Percentiles rank a stretch among this genome's conserved stretches.
Evolutionary conservation across 1,140 invertebrate species (phyloP).

Genomic region (Sitodiplosis mosellana): DNA sequence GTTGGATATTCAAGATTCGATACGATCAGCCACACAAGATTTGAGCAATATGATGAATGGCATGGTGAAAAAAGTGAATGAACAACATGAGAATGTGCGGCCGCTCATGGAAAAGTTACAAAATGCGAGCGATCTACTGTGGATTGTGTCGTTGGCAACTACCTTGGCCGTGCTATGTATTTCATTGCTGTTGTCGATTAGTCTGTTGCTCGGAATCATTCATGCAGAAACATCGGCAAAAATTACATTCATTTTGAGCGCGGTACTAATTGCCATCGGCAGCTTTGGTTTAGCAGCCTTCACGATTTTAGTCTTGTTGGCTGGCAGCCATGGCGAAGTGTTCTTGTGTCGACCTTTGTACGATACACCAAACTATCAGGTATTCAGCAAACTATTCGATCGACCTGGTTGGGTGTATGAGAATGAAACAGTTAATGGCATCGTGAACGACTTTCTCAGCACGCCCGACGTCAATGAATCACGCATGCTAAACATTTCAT

Average conservation of each 20-base stretch:
- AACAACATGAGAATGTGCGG: not conserved
- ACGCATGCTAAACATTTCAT: slow-evolving; percentile 16
- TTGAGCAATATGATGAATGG: not conserved
- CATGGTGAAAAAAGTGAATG: not conserved
- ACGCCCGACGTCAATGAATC: slow-evolving; percentile 12
- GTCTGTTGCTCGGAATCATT: slow-evolving; percentile 28
- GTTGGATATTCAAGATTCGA: not conserved
- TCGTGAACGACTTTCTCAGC: slow-evolving; percentile 34
- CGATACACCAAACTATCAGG: slow-evolving; percentile 33
- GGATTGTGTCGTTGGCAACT: not conserved
- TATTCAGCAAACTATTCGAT: slow-evolving; percentile 37
- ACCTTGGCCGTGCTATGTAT: not conserved
- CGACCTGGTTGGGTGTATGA: slow-evolving; percentile 33
- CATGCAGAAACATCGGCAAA: slow-evolving; percentile 31
- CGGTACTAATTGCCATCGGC: slow-evolving; percentile 21
- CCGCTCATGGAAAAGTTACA: not conserved
- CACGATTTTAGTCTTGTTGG: slow-evolving; percentile 20
- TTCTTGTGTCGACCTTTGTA: slow-evolving; percentile 42
- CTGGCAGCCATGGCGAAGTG: slow-evolving; percentile 30
- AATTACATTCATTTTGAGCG: slow-evolving; percentile 29
- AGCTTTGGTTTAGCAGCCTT: slow-evolving; percentile 22
- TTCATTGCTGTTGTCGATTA: not conserved
- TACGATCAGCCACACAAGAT: not conserved
- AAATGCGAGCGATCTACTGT: not conserved
- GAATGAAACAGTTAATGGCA: slow-evolving; percentile 27